Conservation (phyloP, 2,888 invertebrate species). For the Polydrusus tereticollis region DNA sequence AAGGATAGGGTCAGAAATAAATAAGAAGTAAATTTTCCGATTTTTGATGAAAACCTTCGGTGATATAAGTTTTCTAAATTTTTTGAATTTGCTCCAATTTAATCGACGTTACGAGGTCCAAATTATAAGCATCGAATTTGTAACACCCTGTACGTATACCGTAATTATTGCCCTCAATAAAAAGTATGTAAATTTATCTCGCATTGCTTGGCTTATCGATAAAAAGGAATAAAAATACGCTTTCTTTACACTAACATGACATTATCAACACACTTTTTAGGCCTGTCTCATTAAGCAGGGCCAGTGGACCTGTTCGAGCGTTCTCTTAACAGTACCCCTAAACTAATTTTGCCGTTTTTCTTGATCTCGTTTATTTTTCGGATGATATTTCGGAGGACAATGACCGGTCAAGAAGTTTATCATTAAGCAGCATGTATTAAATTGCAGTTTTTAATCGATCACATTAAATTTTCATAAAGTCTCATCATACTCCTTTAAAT, state of each 20-base stretch:
- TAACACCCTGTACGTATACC: too few species aligned
- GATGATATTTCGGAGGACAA: background rate
- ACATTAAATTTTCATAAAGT: background rate
- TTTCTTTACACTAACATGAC: background rate
- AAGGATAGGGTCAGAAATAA: too few species aligned
- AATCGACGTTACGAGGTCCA: too few species aligned
- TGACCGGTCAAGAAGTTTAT: conserved; percentile 7
- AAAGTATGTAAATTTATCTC: background rate
- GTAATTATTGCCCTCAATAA: too few species aligned
- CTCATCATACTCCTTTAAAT: too few species aligned
- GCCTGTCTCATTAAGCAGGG: conserved; percentile 7
- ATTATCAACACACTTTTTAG: background rate
- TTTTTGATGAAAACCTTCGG: too few species aligned
- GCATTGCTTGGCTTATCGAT: background rate
- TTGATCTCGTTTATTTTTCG: conserved; percentile 9
- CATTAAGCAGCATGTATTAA: background rate
- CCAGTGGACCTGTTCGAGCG: background rate
- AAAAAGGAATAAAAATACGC: background rate
- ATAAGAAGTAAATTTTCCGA: too few species aligned
- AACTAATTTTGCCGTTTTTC: conserved; percentile 9
- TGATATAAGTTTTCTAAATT: too few species aligned
- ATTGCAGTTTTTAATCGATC: background rate
- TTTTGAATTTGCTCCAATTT: too few species aligned
- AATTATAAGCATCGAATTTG: too few species aligned
- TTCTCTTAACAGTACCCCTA: conserved; percentile 10